Evolutionary conservation across 2,888 invertebrate species (phyloP).

Genomic region (Agonopterix subpropinquella): DNA sequence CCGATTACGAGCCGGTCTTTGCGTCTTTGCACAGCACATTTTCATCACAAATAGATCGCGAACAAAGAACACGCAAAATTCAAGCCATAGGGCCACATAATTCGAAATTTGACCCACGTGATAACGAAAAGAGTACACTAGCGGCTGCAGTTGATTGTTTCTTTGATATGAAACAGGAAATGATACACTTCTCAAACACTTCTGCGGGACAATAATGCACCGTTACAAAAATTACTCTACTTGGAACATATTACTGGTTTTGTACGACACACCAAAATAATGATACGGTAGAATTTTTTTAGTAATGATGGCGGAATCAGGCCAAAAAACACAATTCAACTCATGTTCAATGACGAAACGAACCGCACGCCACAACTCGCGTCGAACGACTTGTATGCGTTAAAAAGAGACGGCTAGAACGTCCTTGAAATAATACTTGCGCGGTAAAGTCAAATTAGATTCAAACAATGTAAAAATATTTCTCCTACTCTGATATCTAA

Average conservation of each 20-base stretch:
- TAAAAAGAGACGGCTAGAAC: constrained; percentile 46
- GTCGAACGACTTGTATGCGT: constrained; percentile 36
- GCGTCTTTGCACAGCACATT: constrained; percentile 30
- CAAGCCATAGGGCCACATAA: constrained; percentile 31
- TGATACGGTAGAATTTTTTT: constrained; percentile 42
- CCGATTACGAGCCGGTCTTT: constrained; percentile 54
- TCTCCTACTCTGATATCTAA: not conserved
- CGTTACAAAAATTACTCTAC: constrained; percentile 13
- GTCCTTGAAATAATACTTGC: constrained; percentile 59
- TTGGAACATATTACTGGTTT: constrained; percentile 11
- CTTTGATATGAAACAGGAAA: constrained; percentile 68
- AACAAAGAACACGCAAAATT: constrained; percentile 23
- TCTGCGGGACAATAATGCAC: constrained; percentile 19
- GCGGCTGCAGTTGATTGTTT: constrained; percentile 69
- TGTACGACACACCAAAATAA: constrained; percentile 20
- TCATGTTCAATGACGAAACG: constrained; percentile 62
- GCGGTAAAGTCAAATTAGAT: constrained; percentile 67
- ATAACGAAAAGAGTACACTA: constrained; percentile 68
- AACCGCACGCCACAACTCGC: constrained; percentile 44
- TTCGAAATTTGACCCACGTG: constrained; percentile 73
- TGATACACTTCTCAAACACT: constrained; percentile 56
- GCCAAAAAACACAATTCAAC: constrained; percentile 58
- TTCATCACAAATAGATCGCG: constrained; percentile 14
- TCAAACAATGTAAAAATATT: constrained; percentile 12
- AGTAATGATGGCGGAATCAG: constrained; percentile 68